Percentiles rank a stretch among this genome's conserved stretches.
These are phyloP conservation scores for Taenioides sp. DNA, from an alignment of 2,797 vertebrate species.

Conservation along the genomic window DNA sequence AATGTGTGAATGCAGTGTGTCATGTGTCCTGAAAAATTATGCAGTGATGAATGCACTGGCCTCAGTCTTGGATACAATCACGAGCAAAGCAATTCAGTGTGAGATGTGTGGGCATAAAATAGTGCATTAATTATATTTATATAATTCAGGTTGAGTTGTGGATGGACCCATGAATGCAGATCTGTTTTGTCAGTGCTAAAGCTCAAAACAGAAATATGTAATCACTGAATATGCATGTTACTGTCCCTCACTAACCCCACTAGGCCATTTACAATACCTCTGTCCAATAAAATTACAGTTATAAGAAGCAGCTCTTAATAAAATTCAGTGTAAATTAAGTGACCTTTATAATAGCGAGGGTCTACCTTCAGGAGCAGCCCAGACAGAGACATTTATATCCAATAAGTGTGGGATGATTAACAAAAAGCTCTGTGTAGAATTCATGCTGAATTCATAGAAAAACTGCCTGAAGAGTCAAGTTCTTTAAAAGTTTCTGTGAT, in stretches of 20 bases:
- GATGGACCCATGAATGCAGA: neutral
- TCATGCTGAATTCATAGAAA: neutral
- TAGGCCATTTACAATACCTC: neutral
- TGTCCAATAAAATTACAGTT: neutral
- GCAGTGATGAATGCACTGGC: neutral
- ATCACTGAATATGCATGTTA: too few relatives aligned
- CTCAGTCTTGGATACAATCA: neutral
- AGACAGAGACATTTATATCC: slow-evolving; percentile 2
- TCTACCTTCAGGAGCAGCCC: too few relatives aligned
- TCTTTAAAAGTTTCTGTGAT: neutral
- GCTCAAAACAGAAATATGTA: neutral
- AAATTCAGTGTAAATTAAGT: slow-evolving; percentile 1
- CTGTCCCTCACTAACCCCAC: neutral
- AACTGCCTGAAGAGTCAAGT: neutral
- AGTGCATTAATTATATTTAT: neutral
- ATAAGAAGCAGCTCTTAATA: neutral
- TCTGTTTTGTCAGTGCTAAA: neutral
- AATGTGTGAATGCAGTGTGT: slow-evolving; percentile 18
- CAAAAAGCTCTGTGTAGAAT: neutral
- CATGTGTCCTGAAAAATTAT: slow-evolving; percentile 17
- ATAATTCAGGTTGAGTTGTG: neutral
- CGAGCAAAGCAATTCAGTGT: neutral
- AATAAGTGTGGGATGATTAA: neutral
- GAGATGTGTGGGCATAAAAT: neutral
- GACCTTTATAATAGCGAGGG: neutral